These are phyloP conservation scores for Oncorhynchus nerka DNA, from an alignment of 2,113 vertebrate genomes.

Conservation along the genomic window DNA sequence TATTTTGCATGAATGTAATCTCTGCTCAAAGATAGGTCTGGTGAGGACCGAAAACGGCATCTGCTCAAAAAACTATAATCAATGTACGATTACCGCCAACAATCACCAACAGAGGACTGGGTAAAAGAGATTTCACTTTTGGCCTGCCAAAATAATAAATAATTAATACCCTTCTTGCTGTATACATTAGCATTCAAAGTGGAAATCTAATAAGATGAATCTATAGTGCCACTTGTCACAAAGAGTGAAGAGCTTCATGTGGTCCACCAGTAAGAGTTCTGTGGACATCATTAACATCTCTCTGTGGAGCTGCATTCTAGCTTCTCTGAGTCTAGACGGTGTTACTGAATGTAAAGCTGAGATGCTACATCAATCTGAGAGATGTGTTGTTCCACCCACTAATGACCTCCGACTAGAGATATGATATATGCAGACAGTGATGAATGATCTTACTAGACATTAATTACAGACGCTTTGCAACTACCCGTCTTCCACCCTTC, in stretches of 20 bases:
- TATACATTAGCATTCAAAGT: constrained; percentile 68
- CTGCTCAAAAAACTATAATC: constrained; percentile 44
- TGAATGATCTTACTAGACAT: constrained; percentile 43
- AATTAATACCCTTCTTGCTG: constrained; percentile 52
- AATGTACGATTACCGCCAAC: constrained; percentile 45
- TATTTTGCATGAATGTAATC: not conserved
- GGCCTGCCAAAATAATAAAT: constrained; percentile 48
- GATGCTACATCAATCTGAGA: constrained; percentile 47
- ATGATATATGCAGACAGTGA: constrained; percentile 37
- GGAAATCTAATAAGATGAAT: constrained; percentile 51
- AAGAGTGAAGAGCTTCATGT: constrained; percentile 36
- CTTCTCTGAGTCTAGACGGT: too few species aligned
- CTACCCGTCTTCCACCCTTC: constrained; percentile 3
- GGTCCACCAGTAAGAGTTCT: constrained; percentile 5
- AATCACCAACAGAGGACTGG: constrained; percentile 45
- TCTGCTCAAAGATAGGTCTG: constrained; percentile 20
- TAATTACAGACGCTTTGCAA: not conserved
- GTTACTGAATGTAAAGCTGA: constrained; percentile 27
- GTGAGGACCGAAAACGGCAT: constrained; percentile 28
- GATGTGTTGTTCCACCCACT: constrained; percentile 19
- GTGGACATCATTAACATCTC: constrained; percentile 18
- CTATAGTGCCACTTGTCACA: constrained; percentile 49
- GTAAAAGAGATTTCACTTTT: constrained; percentile 47
- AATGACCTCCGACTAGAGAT: constrained; percentile 27
- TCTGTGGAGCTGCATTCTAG: not conserved